Base-by-base conservation (phyloP, 2,888 invertebrate species). In the Diarsia rubi region DNA sequence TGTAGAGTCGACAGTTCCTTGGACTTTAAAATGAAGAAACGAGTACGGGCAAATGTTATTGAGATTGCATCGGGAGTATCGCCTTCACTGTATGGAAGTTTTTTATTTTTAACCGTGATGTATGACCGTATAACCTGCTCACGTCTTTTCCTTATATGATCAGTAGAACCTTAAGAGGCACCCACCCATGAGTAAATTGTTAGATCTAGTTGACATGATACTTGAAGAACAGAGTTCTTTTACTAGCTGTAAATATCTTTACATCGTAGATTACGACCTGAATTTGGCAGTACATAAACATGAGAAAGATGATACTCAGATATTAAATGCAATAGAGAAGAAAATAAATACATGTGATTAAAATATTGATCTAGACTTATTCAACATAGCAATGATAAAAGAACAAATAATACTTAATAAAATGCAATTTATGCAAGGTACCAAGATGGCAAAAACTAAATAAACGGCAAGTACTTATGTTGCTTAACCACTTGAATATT, bases 71-170 rank as follows among this genome's bases (percentile, higher is more conserved):
- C 62, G 70, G 68, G 76, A 75, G 72, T 71, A 59, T 63, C 49
- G 70, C 77, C 67, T 74, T 67, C 12, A 45, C 8, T 16, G 65
- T 73, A 75, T 73, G 52, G 45, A 68, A 68, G 69, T 74, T 69
- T 84, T 84, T 75, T 81, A 84, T 81, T 81, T 78, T 86, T 83
- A 75, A 80, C 74, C 21, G 64, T 75, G 76, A 75, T 79, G 65
- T 73, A 77, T 75, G 60, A 47, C 47, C 64, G 31, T 71, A 74
- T 52, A 69, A 24, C 60, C 47, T 16, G 57, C 66, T 76, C 52
- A 75, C 66, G 65, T 69, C 54, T 67, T 77, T 77, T 67, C 77
- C 87, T 74, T 84, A 77, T 76, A 65, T 42, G 71, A 57, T 63
- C 37, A 76, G 49, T 62, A 65, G 63, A 69, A 44, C 73, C 78